Conservation (phyloP, 2,888 invertebrate genomes). For the Nasonia oneida region DNA sequence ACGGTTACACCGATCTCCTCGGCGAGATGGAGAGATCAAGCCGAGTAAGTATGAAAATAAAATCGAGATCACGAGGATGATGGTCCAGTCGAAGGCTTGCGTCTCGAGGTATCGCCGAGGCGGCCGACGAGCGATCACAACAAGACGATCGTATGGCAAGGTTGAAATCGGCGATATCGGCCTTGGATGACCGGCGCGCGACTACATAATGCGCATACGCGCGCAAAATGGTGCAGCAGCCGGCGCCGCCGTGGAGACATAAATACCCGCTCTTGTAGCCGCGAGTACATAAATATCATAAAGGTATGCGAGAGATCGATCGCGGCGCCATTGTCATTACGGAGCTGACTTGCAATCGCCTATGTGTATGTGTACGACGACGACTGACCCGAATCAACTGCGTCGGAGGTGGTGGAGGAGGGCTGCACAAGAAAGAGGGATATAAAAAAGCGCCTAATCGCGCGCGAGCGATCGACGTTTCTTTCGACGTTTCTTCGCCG, state of each 20-base stretch:
- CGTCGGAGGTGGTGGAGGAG: conserved; percentile 14
- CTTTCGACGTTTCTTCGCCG: conserved; percentile 54
- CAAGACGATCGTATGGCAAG: conserved; percentile 31
- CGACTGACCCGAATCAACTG: conserved; percentile 51
- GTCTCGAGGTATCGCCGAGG: too few species aligned
- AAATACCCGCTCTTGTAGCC: not conserved
- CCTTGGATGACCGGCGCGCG: conserved; percentile 21
- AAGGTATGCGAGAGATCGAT: not conserved
- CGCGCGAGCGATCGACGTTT: conserved; percentile 53
- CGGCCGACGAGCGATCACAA: too few species aligned
- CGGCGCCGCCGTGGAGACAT: not conserved
- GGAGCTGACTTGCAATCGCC: not conserved
- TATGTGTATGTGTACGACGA: not conserved
- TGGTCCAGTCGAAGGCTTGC: too few species aligned
- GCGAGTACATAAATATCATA: not conserved
- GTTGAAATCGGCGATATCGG: conserved; percentile 35
- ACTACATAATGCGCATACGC: not conserved
- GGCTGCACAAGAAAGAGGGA: not conserved
- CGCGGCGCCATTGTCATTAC: conserved; percentile 10
- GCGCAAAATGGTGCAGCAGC: not conserved
- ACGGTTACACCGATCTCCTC: not conserved
- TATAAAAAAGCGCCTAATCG: conserved; percentile 46
- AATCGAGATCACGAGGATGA: too few species aligned
- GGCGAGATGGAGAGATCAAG: not conserved
- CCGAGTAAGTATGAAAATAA: not conserved